phyloP scores from a whole-genome alignment of 2,113 vertebrate genomes.

The Cricetomys ansorgei region DNA sequence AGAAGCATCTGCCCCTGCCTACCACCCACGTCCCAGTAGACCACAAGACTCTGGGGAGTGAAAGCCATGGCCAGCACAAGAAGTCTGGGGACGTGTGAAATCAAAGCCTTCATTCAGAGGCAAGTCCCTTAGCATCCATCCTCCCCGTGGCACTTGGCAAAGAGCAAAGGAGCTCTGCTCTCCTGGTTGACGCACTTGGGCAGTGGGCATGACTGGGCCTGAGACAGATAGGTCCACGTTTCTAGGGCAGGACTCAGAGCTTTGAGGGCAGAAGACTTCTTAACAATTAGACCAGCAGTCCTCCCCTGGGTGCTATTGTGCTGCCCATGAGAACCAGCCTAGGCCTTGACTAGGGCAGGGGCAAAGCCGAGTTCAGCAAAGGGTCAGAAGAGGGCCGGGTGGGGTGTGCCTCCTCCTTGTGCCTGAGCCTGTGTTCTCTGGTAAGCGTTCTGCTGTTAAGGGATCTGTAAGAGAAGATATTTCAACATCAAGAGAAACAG shows the following conservation, averaged over 20 bases:
- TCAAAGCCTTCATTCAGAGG: not conserved
- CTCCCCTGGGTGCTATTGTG: not conserved
- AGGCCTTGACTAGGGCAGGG: not conserved
- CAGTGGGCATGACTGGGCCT: not conserved
- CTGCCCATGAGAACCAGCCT: not conserved
- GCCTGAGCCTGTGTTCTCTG: not conserved
- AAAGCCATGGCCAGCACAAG: not conserved
- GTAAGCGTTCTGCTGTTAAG: not conserved
- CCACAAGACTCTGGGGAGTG: not conserved
- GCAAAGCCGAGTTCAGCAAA: not conserved
- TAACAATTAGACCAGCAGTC: not conserved
- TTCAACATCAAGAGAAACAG: conserved; percentile 43
- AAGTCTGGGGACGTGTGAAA: not conserved
- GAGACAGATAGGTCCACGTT: not conserved
- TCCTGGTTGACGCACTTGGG: not conserved
- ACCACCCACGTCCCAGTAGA: not conserved
- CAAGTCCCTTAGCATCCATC: not conserved
- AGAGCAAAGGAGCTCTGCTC: not conserved
- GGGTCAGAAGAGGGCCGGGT: not conserved
- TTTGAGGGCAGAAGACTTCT: not conserved
- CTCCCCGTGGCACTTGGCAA: not conserved
- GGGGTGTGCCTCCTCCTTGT: not conserved
- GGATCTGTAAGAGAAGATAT: not conserved
- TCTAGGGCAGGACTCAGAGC: not conserved
- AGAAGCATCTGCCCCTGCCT: too few relatives aligned